These are phyloP conservation scores for Regulus satrapa DNA, from an alignment of 2,113 vertebrate species.

Conservation along the genomic window DNA sequence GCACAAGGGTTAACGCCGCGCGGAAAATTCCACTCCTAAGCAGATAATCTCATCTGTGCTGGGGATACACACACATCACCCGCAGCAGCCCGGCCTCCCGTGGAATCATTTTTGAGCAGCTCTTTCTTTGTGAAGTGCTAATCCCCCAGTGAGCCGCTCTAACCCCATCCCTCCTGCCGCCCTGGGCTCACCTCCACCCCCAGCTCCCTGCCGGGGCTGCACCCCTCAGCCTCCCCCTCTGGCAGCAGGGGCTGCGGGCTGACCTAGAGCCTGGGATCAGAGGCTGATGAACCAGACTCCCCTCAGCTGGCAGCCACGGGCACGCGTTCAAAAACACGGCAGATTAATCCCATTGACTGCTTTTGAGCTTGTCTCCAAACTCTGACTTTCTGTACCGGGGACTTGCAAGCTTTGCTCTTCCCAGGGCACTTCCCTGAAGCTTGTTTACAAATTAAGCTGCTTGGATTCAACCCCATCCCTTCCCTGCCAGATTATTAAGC, in stretches of 20 bases:
- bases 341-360: not conserved
- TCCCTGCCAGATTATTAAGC: not conserved
- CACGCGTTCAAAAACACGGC: fast-evolving
- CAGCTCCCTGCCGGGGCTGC: not conserved
- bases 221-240: not conserved
- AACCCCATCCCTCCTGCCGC: not conserved
- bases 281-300: not conserved
- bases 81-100: slow-evolving; percentile 5
- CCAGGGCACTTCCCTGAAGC: not conserved
- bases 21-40: slow-evolving; percentile 58
- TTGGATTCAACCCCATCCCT: not conserved
- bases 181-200: not conserved
- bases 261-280: not conserved
- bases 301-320: not conserved
- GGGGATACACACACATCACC: slow-evolving; percentile 9
- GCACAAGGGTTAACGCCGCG: slow-evolving; percentile 38
- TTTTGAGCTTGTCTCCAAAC: not conserved
- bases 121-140: slow-evolving; percentile 22
- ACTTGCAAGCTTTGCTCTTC: not conserved
- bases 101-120: slow-evolving; percentile 36
- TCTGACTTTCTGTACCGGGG: not conserved
- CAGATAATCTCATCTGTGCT: slow-evolving; percentile 53
- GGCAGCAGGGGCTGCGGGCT: not conserved
- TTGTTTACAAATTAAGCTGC: not conserved
- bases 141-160: slow-evolving; percentile 26